Conservation (phyloP, 2,888 invertebrate genomes). For the Phytoseiulus persimilis region DNA sequence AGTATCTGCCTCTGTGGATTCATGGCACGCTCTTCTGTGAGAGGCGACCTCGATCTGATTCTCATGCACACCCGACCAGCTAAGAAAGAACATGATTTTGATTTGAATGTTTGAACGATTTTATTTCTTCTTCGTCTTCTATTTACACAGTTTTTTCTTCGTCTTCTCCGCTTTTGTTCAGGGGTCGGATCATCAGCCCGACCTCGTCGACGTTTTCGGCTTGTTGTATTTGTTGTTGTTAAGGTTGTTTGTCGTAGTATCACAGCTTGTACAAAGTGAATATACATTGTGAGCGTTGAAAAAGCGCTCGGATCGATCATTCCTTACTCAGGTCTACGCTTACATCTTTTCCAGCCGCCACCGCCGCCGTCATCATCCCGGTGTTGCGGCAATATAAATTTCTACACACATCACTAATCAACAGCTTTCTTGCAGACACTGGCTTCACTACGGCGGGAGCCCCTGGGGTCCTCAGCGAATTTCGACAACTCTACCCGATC, state of each 20-base stretch:
- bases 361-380: neutral
- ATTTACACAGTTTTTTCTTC: neutral
- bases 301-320: neutral
- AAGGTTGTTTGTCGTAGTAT: neutral
- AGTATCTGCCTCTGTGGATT: too few species aligned
- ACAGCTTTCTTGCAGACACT: neutral
- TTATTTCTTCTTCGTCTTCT: neutral
- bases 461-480: too few species aligned
- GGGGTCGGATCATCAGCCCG: neutral
- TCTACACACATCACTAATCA: slow-evolving; percentile 5
- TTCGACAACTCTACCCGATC: too few species aligned
- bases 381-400: neutral
- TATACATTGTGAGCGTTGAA: slow-evolving; percentile 8
- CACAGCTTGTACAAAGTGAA: slow-evolving; percentile 36
- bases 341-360: neutral
- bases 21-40: too few species aligned
- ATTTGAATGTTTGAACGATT: slow-evolving; percentile 5
- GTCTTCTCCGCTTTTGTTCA: neutral
- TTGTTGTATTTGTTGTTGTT: neutral
- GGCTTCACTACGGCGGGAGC: neutral
- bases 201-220: neutral
- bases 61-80: neutral
- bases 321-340: neutral
- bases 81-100: neutral
- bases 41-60: neutral